Percentiles rank a stretch among this genome's conserved stretches.
Conservation (phyloP, 2,888 invertebrate species). For the Drosophila mettleri region DNA sequence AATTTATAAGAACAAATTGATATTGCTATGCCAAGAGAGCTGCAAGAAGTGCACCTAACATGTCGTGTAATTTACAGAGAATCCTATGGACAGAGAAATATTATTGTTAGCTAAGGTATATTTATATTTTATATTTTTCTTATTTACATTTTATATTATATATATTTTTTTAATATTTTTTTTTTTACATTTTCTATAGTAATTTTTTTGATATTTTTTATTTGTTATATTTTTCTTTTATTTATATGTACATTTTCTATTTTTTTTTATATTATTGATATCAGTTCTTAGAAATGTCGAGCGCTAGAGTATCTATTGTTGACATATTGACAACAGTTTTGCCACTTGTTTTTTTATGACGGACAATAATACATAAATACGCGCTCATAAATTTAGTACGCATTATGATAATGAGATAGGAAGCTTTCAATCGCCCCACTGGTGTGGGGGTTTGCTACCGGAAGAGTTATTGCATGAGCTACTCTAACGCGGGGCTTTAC, state of each 20-base stretch:
- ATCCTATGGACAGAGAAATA: background rate
- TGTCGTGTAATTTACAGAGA: background rate
- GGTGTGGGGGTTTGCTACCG: slow-evolving; percentile 11
- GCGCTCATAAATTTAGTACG: slow-evolving; percentile 34
- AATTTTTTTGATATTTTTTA: no score
- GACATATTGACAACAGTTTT: background rate
- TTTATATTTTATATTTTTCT: no score
- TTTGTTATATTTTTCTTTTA: no score
- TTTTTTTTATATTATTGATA: no score
- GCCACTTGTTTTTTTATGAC: slow-evolving; percentile 24
- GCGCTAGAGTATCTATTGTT: slow-evolving; percentile 1
- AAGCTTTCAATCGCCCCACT: slow-evolving; percentile 27
- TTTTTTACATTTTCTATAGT: no score
- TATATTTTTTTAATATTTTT: no score
- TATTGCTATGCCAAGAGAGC: background rate
- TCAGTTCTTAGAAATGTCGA: background rate
- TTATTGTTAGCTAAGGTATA: background rate
- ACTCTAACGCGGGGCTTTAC: background rate
- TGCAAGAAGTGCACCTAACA: background rate
- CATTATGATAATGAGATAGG: slow-evolving; percentile 41
- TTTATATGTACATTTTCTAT: no score
- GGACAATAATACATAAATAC: slow-evolving; percentile 27
- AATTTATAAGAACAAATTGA: background rate
- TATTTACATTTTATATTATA: no score
- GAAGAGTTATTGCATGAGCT: slow-evolving; percentile 13